These are phyloP conservation scores for Ctenodactylus gundi DNA, from an alignment of 2,113 vertebrate genomes.

Conservation along the genomic window DNA sequence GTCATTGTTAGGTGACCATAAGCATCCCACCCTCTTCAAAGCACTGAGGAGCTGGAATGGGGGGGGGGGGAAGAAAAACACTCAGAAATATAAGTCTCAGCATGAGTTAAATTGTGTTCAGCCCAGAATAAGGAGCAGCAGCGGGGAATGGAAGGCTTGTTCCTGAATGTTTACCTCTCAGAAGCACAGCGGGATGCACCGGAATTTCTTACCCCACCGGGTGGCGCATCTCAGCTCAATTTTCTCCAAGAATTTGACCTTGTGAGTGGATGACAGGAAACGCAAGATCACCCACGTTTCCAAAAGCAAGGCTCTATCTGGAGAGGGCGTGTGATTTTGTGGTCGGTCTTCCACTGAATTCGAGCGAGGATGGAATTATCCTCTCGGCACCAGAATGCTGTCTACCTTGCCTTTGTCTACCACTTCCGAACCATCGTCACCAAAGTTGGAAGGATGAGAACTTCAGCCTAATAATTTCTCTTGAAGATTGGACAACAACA, in stretches of 20 bases:
- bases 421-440: neutral
- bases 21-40: neutral
- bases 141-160: neutral
- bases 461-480: no score
- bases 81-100: neutral
- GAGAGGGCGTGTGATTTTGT: neutral
- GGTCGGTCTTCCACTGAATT: no score
- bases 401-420: neutral
- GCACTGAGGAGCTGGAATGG: fast-evolving
- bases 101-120: neutral
- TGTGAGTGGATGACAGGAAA: fast-evolving
- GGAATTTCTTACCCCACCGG: no score
- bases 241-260: fast-evolving
- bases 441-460: neutral
- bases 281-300: neutral
- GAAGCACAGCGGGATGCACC: no score
- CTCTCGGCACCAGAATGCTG: no score
- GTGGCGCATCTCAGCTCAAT: neutral
- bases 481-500: no score
- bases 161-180: neutral
- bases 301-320: no score
- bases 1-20: no score
- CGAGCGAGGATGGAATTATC: neutral
- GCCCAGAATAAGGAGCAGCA: neutral
- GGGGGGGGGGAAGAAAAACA: fast-evolving